Evolutionary conservation across 2,888 invertebrate species (phyloP).

Genomic region (Phalangium opilio): DNA sequence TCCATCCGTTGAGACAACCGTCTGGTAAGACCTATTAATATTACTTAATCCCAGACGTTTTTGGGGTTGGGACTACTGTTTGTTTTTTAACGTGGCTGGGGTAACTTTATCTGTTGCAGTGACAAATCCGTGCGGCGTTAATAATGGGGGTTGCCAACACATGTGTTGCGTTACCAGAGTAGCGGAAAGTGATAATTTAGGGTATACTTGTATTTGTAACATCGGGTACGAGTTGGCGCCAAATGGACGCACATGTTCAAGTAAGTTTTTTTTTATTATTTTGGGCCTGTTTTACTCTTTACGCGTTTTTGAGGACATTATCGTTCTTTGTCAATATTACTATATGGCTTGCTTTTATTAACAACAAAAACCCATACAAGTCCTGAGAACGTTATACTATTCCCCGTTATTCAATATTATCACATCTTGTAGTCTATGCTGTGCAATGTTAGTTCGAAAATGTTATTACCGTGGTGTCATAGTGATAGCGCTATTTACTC

Average conservation of each 20-base stretch:
- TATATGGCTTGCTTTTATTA: background rate
- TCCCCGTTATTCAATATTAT: too few species aligned
- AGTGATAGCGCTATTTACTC: too few species aligned
- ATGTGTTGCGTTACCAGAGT: constrained; percentile 70
- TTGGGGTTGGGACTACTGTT: background rate
- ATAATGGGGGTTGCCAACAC: constrained; percentile 79
- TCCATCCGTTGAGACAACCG: constrained; percentile 62
- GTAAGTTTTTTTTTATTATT: constrained; percentile 27
- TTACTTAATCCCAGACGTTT: too few species aligned
- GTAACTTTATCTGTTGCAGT: constrained; percentile 30
- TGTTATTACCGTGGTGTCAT: too few species aligned
- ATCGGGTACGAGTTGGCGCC: constrained; percentile 63
- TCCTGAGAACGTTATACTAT: too few species aligned
- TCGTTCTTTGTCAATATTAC: background rate
- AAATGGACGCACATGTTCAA: constrained; percentile 61
- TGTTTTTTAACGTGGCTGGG: background rate
- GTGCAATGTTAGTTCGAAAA: too few species aligned
- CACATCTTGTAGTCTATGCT: too few species aligned
- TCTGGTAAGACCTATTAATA: constrained; percentile 34
- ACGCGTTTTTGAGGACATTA: background rate
- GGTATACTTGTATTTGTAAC: constrained; percentile 79
- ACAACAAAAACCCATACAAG: too few species aligned
- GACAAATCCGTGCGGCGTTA: constrained; percentile 64
- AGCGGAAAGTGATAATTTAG: constrained; percentile 44
- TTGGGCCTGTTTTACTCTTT: too few species aligned